Evolutionary conservation across 2,113 vertebrate species (phyloP).

Genomic region (Abramis brama): DNA sequence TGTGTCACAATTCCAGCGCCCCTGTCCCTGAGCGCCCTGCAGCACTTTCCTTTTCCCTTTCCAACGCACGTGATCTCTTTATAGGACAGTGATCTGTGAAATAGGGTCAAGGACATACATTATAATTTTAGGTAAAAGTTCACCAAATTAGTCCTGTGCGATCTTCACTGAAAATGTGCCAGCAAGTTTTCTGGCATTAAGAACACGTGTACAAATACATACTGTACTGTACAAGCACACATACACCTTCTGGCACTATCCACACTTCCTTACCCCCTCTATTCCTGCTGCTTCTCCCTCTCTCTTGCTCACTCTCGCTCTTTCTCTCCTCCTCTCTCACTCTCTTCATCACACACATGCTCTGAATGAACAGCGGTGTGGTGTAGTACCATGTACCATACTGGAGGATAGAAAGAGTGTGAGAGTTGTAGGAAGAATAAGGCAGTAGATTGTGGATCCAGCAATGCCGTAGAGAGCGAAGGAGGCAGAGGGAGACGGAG

Average conservation of each 20-base stretch:
- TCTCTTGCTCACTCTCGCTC: constrained; percentile 38
- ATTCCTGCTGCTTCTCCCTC: constrained; percentile 42
- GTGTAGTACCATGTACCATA: constrained; percentile 62
- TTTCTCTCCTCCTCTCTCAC: constrained; percentile 33
- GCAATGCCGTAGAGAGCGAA: constrained; percentile 42
- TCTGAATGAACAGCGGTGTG: constrained; percentile 62
- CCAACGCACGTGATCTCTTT: constrained; percentile 10
- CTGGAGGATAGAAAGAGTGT: constrained; percentile 52
- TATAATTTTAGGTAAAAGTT: constrained; percentile 37
- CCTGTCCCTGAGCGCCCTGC: not conserved
- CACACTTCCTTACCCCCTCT: constrained; percentile 55
- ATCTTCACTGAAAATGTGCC: not conserved
- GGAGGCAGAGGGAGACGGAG: constrained; percentile 55
- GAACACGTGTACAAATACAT: constrained; percentile 22
- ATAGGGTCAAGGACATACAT: constrained; percentile 33
- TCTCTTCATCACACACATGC: constrained; percentile 53
- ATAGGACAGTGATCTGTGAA: constrained; percentile 20
- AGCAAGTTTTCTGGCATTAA: constrained; percentile 46
- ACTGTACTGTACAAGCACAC: constrained; percentile 49
- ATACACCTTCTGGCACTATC: constrained; percentile 65
- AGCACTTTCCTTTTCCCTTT: constrained; percentile 8
- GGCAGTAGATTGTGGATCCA: constrained; percentile 33
- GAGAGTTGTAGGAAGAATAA: constrained; percentile 34
- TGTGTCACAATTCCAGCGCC: constrained; percentile 19
- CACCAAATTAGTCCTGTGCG: not conserved